Conservation (phyloP, 2,888 invertebrate species). For the Hirtodrosophila confusa region DNA sequence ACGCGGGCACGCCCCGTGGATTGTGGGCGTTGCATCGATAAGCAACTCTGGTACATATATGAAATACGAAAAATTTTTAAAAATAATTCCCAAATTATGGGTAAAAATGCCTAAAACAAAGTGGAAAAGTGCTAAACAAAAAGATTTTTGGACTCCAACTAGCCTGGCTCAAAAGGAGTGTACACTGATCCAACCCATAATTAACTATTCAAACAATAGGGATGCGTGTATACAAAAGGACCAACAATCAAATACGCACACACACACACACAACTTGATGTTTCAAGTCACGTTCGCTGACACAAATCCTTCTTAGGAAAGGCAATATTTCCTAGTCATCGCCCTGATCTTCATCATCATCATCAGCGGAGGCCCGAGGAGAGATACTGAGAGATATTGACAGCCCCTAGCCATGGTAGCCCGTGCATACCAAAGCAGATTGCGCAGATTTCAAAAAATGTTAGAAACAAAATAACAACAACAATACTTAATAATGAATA, state of each 20-base stretch:
- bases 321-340: constrained; percentile 78
- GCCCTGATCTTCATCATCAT: constrained; percentile 64
- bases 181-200: constrained; percentile 78
- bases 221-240: constrained; percentile 69
- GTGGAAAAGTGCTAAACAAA: constrained; percentile 43
- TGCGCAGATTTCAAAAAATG: constrained; percentile 72
- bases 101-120: constrained; percentile 68
- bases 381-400: constrained; percentile 40
- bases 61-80: constrained; percentile 52
- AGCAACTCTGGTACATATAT: constrained; percentile 21
- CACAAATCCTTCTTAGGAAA: constrained; percentile 79
- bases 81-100: constrained; percentile 75
- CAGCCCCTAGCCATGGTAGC: constrained; percentile 40
- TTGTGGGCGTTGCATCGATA: constrained; percentile 33
- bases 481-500: constrained; percentile 52
- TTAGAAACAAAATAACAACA: constrained; percentile 56
- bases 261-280: constrained; percentile 46
- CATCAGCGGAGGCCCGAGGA: constrained; percentile 31
- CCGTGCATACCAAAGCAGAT: constrained; percentile 74
- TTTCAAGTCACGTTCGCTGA: constrained; percentile 79
- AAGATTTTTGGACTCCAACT: constrained; percentile 36
- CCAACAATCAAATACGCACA: constrained; percentile 67
- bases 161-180: constrained; percentile 65
- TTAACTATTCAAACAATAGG: constrained; percentile 78
- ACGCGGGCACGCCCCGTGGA: constrained; percentile 60